Evolutionary conservation across 2,888 invertebrate species (phyloP).

Genomic region (Anoncus sp.): DNA sequence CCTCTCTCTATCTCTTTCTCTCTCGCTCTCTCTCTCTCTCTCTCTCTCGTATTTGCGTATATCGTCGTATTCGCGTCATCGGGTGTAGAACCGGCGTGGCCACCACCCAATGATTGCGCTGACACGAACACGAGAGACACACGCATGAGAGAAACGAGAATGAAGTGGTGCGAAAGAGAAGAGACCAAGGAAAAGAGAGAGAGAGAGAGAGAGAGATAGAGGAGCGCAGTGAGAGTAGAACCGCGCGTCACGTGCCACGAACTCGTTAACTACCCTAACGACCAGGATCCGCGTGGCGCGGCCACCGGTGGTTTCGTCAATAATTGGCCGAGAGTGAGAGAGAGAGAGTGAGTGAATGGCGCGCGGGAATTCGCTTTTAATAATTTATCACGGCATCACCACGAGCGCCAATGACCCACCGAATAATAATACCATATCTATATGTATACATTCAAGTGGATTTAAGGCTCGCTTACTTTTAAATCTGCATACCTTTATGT

Average conservation of each 20-base stretch:
- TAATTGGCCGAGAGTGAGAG: constrained; percentile 73
- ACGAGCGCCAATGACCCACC: constrained; percentile 55
- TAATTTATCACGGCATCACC: constrained; percentile 64
- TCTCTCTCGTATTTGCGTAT: constrained; percentile 11
- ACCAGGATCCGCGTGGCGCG: constrained; percentile 79
- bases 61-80: constrained; percentile 54
- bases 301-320: constrained; percentile 76
- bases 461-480: constrained; percentile 14
- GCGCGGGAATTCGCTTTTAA: constrained; percentile 67
- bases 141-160: constrained; percentile 57
- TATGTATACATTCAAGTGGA: constrained; percentile 6
- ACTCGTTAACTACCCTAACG: constrained; percentile 81
- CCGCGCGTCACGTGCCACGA: constrained; percentile 78
- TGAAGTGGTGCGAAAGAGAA: constrained; percentile 52
- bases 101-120: constrained; percentile 60
- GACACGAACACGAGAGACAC: constrained; percentile 58
- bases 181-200: constrained; percentile 24
- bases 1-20: too few relatives aligned
- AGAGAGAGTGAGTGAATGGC: constrained; percentile 35
- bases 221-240: constrained; percentile 41
- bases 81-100: constrained; percentile 52
- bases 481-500: constrained; percentile 29
- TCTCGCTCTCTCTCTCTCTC: too few relatives aligned
- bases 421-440: constrained; percentile 40
- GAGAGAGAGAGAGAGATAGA: constrained; percentile 34